Base-by-base conservation (phyloP, 2,113 vertebrate species). In the Tragulus kanchil region DNA sequence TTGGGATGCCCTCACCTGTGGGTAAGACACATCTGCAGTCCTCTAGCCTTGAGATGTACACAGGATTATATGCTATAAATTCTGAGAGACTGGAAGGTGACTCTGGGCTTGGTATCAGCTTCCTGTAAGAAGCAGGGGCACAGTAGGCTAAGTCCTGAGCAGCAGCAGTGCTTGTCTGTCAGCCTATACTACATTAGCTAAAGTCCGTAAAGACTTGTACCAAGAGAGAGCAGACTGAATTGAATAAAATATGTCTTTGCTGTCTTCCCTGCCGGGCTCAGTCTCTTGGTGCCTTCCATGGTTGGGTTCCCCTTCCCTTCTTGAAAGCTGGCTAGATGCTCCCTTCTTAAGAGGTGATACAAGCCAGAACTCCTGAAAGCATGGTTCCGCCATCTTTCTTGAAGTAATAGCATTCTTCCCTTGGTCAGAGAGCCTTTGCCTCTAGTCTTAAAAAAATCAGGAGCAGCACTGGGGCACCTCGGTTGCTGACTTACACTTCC, bases 241-340 rank as follows among this genome's bases (percentile, higher is more conserved):
- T 73, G 89, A 96, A 97, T 93, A 93, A 98, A 97, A 95, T 93
- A 79, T 83, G 90, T 96, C 86, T 58, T 5, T 90, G 94, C 21
- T 25, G 95, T 77, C 69, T 86, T 90, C 83, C 92, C 42, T 90
- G 3, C 83, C 67, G 75, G 16, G 28, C 86, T 96, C 9, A 16
- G 59, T 85, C 10, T 95, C 48, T 93, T 58, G 73, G 94, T 89
- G 82, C 69, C 23, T 89, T 71, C n/a, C 10, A 0, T 0, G 1
- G 7, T 65, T 65, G 28, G 28, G 64, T 48, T 65, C 54, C 17
- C 3, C 31, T 64, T 85, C 31, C 78, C 62, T 96, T 92, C 28
- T 56, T 90, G 89, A 88, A 4, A 84, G 28, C 25, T 89, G 12
- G 59, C 75, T 83, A 77, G 52, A 17, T 64, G 54, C 58, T 42